These are phyloP conservation scores for Cerceris rybyensis DNA, from an alignment of 2,888 invertebrate species.

Conservation along the genomic window DNA sequence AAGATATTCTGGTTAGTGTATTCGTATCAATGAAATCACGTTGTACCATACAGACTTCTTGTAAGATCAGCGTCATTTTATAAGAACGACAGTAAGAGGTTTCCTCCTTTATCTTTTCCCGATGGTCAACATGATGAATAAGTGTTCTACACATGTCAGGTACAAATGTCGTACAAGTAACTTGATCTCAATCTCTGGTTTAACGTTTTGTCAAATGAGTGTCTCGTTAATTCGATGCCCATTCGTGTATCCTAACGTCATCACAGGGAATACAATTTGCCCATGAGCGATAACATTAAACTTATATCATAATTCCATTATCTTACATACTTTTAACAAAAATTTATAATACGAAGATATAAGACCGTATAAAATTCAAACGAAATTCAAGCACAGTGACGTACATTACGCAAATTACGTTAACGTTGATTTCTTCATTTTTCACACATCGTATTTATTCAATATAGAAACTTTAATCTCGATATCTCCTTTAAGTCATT, in stretches of 20 bases:
- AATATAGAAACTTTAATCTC: slow-evolving; percentile 17
- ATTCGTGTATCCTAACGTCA: slow-evolving; percentile 68
- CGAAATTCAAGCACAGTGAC: slow-evolving; percentile 71
- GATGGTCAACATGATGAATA: slow-evolving; percentile 43
- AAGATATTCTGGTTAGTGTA: neutral
- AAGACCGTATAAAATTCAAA: slow-evolving; percentile 46
- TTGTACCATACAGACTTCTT: slow-evolving; percentile 9
- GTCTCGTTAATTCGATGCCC: slow-evolving; percentile 64
- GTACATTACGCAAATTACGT: slow-evolving; percentile 53
- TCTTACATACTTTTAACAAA: slow-evolving; percentile 81
- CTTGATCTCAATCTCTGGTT: slow-evolving; percentile 65
- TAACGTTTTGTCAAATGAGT: slow-evolving; percentile 63
- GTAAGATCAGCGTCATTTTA: slow-evolving; percentile 26
- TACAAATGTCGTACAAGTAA: slow-evolving; percentile 76
- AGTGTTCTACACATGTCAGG: slow-evolving; percentile 72
- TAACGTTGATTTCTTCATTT: slow-evolving; percentile 9
- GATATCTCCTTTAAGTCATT: slow-evolving; percentile 19
- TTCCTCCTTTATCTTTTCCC: slow-evolving; percentile 24
- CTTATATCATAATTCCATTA: slow-evolving; percentile 66
- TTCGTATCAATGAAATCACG: neutral
- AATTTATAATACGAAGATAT: slow-evolving; percentile 63
- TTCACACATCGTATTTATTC: slow-evolving; percentile 24
- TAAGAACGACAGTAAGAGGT: slow-evolving; percentile 31
- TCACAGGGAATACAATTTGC: slow-evolving; percentile 72
- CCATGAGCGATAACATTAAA: slow-evolving; percentile 67